phyloP scores from a whole-genome alignment of 2,888 invertebrate genomes.

The Noctua comes region DNA sequence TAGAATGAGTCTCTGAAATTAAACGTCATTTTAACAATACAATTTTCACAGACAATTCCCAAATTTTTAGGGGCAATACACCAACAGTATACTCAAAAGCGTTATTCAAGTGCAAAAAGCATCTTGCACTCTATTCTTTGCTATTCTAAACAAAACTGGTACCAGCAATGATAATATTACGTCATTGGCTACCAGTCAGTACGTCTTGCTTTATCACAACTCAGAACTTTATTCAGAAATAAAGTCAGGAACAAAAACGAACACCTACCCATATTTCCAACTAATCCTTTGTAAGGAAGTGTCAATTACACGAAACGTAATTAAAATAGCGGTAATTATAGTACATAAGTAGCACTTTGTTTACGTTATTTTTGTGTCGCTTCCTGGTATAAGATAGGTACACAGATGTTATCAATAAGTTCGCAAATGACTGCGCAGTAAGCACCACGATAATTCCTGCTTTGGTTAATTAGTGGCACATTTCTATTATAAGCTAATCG shows the following conservation, averaged over 20 bases:
- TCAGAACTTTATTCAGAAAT: not conserved
- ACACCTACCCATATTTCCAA: slow-evolving; percentile 11
- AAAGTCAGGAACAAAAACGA: not conserved
- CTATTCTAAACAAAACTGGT: no score
- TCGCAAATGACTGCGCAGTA: slow-evolving; percentile 1
- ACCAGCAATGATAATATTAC: no score
- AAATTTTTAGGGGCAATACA: not conserved
- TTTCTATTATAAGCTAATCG: slow-evolving; percentile 2
- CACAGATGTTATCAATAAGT: not conserved
- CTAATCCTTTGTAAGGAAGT: slow-evolving; percentile 1
- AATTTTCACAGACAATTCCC: not conserved
- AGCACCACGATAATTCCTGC: not conserved
- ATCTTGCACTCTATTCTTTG: not conserved
- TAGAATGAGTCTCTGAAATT: no score
- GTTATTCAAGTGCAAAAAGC: no score
- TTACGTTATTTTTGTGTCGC: not conserved
- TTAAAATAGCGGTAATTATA: not conserved
- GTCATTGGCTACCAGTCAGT: not conserved
- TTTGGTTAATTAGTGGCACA: not conserved
- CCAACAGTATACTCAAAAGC: not conserved
- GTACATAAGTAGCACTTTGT: not conserved
- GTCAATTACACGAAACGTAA: slow-evolving; percentile 12
- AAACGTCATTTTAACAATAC: no score
- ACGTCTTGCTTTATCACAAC: not conserved
- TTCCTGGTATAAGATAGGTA: not conserved